Percentiles rank a stretch among this genome's conserved stretches.
Evolutionary conservation across 37 sponge, comb jelly and placozoan genomes (phyloP).

Genomic region (Ianthella basta): DNA sequence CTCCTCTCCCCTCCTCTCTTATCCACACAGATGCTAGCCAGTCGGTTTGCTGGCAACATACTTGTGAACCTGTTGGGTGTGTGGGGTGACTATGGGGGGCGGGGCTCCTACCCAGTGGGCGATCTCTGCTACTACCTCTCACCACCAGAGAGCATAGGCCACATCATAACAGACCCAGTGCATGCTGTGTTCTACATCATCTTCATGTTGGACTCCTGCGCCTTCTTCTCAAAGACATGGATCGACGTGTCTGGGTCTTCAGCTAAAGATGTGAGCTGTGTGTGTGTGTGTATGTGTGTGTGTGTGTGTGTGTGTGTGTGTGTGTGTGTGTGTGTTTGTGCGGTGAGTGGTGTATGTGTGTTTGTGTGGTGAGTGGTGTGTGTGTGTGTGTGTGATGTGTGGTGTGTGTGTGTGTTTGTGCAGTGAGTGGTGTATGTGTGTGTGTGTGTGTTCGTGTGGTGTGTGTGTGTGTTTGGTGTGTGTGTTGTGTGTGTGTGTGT

Average conservation of each 20-base stretch:
- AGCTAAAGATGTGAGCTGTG: slow-evolving; percentile 91
- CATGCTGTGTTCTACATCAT: slow-evolving; percentile 89
- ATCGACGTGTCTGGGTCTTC: slow-evolving; percentile 95
- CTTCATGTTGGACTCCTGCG: slow-evolving; percentile 96
- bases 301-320: too few relatives aligned
- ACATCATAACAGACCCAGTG: slow-evolving; percentile 80
- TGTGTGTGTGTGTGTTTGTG: too few relatives aligned
- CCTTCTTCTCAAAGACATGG: slow-evolving; percentile 97
- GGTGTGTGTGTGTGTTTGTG: too few relatives aligned
- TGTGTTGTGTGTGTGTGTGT: too few relatives aligned
- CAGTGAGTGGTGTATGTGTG: too few relatives aligned
- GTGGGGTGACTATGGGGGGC: slow-evolving; percentile 74
- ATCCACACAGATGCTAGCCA: slow-evolving; percentile 93
- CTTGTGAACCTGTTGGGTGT: slow-evolving; percentile 86
- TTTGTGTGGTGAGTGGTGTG: too few relatives aligned
- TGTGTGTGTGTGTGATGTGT: too few relatives aligned
- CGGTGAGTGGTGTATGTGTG: too few relatives aligned
- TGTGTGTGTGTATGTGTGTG: too few relatives aligned
- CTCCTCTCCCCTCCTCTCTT: too few relatives aligned
- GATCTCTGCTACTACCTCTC: slow-evolving; percentile 96
- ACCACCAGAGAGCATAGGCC: slow-evolving; percentile 83
- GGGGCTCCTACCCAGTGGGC: slow-evolving; percentile 80
- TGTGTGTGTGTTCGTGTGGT: too few relatives aligned
- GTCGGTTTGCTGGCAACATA: slow-evolving; percentile 87
- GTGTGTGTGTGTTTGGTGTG: too few relatives aligned